Conservation (phyloP, 2,888 invertebrate genomes). For the Muschampia plurimacula region DNA sequence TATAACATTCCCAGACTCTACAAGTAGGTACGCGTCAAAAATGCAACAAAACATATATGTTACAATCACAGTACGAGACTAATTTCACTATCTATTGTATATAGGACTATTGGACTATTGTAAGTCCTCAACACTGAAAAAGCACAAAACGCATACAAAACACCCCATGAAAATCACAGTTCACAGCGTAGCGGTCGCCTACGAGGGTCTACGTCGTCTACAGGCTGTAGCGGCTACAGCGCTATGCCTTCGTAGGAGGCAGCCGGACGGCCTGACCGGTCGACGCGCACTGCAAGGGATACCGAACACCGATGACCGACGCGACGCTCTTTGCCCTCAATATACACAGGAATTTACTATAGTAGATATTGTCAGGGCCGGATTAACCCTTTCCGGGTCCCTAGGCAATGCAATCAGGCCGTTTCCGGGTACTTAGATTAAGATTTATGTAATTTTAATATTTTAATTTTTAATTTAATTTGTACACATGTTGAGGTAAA, state of each 20-base stretch:
- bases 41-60: background rate
- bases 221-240: background rate
- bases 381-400: too few species aligned
- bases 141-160: too few species aligned
- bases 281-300: constrained; percentile 42
- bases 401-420: too few species aligned
- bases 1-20: background rate
- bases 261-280: constrained; percentile 53
- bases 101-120: too few species aligned
- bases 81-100: background rate
- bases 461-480: too few species aligned
- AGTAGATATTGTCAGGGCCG: background rate
- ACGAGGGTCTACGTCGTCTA: background rate
- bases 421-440: too few species aligned
- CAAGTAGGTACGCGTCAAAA: background rate
- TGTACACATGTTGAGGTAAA: too few species aligned
- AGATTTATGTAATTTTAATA: too few species aligned
- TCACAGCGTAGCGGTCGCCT: too few species aligned
- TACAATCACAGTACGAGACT: background rate
- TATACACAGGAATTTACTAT: background rate
- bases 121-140: too few species aligned
- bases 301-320: constrained; percentile 46
- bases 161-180: background rate
- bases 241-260: constrained; percentile 7
- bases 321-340: background rate